Percentiles rank a stretch among this genome's conserved stretches.
phyloP scores from a whole-genome alignment of 2,113 vertebrate genomes.

The Meriones unguiculatus region DNA sequence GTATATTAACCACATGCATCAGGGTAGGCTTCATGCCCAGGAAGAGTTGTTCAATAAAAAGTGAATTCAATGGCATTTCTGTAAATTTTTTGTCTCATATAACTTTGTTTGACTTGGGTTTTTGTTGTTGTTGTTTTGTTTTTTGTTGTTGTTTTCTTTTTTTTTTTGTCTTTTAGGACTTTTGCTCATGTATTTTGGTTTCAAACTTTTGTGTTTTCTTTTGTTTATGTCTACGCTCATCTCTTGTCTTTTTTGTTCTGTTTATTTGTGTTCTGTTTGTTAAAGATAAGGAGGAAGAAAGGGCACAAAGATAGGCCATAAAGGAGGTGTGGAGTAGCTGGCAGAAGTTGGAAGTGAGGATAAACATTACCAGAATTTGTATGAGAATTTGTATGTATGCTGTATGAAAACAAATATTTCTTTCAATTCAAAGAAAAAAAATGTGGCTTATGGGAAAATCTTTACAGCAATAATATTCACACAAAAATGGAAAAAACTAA shows the following conservation, averaged over 20 bases:
- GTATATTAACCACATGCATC: background rate
- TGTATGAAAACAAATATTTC: background rate
- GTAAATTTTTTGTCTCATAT: background rate
- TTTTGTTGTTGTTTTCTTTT: background rate
- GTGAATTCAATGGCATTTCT: background rate
- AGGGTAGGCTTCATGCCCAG: too few relatives aligned
- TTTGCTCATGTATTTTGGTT: background rate
- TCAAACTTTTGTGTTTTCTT: background rate
- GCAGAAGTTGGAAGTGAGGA: background rate
- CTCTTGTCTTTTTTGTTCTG: background rate
- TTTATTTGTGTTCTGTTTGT: background rate
- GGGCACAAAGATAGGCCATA: background rate
- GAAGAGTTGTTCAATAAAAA: background rate
- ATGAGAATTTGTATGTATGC: background rate
- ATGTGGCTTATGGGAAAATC: background rate
- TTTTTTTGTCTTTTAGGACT: background rate
- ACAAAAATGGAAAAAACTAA: background rate
- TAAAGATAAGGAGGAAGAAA: background rate
- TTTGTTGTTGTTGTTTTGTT: background rate
- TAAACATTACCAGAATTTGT: background rate
- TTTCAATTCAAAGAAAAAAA: background rate
- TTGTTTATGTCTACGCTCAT: background rate
- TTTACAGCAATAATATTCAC: background rate
- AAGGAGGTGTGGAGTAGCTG: background rate
- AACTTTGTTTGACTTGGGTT: background rate